Evolutionary conservation across 2,888 invertebrate species (phyloP).

Genomic region (Aspidiotus rigidus): DNA sequence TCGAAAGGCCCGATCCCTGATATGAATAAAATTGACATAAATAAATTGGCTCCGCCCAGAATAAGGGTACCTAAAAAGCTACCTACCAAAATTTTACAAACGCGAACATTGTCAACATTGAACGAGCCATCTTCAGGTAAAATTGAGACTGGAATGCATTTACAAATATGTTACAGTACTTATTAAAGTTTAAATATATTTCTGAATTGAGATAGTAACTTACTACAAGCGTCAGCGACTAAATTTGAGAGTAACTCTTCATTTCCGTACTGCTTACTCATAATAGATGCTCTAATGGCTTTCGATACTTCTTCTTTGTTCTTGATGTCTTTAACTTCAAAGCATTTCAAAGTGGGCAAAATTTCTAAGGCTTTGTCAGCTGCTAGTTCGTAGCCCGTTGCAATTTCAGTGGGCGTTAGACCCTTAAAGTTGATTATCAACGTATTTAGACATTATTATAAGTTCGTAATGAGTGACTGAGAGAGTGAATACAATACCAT

Average conservation of each 20-base stretch:
- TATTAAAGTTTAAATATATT: background rate
- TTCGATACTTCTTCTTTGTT: constrained; percentile 55
- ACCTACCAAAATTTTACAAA: constrained; percentile 68
- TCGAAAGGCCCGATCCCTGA: constrained; percentile 70
- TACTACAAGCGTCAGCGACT: constrained; percentile 72
- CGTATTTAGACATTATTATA: background rate
- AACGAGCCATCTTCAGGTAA: constrained; percentile 78
- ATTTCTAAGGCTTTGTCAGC: constrained; percentile 81
- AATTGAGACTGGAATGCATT: constrained; percentile 55
- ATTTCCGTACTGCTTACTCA: constrained; percentile 96
- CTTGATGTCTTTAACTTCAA: constrained; percentile 60
- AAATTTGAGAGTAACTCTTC: constrained; percentile 84
- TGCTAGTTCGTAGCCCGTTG: constrained; percentile 88
- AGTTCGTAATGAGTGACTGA: background rate
- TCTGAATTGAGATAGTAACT: constrained; percentile 35
- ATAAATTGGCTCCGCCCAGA: background rate
- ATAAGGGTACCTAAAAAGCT: constrained; percentile 1
- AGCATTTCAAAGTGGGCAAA: constrained; percentile 68
- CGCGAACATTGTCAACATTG: constrained; percentile 94
- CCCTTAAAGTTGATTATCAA: constrained; percentile 48
- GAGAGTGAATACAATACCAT: constrained; percentile 48
- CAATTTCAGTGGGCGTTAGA: constrained; percentile 91
- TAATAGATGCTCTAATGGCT: constrained; percentile 71
- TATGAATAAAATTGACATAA: constrained; percentile 40
- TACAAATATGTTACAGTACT: constrained; percentile 29